A percentile compares a stretch with the other conserved stretches of the same genome.
Conservation (phyloP, 2,888 invertebrate species). For the Megaustenia siamemsis region DNA sequence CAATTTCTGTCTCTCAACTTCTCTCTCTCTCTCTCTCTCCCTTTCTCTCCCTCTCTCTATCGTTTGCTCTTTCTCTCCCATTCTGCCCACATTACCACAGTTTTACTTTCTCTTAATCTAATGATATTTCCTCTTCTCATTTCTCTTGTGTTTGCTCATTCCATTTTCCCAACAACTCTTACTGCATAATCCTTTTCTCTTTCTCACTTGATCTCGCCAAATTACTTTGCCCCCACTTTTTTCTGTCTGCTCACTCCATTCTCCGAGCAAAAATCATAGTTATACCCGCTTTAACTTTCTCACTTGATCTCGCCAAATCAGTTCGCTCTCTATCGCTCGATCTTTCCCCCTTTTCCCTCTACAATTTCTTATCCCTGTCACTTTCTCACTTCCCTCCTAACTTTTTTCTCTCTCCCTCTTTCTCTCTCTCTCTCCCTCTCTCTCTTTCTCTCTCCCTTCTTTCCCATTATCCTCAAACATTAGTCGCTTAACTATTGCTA, state of each 20-base stretch:
- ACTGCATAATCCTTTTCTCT: neutral
- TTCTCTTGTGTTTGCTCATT: too few species aligned
- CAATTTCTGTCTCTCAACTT: too few species aligned
- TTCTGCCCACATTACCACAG: too few species aligned
- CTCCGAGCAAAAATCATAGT: neutral
- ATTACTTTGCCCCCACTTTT: neutral
- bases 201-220: neutral
- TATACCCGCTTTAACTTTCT: neutral
- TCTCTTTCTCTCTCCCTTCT: constrained; percentile 28
- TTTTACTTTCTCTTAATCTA: too few species aligned
- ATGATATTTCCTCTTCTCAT: too few species aligned
- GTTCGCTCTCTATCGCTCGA: neutral
- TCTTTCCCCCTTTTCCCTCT: too few species aligned
- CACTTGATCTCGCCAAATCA: neutral
- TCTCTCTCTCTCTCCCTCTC: neutral
- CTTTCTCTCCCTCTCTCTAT: too few species aligned
- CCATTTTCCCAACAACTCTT: too few species aligned
- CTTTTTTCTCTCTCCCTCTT: neutral
- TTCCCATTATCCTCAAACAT: too few species aligned
- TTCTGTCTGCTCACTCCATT: neutral
- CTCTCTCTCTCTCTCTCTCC: too few species aligned
- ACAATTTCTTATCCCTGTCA: too few species aligned
- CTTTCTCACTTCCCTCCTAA: neutral
- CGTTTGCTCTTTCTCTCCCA: neutral
- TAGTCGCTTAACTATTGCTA: too few species aligned